Evolutionary conservation across 2,888 invertebrate genomes (phyloP).

Genomic region (Rotaria sp.): DNA sequence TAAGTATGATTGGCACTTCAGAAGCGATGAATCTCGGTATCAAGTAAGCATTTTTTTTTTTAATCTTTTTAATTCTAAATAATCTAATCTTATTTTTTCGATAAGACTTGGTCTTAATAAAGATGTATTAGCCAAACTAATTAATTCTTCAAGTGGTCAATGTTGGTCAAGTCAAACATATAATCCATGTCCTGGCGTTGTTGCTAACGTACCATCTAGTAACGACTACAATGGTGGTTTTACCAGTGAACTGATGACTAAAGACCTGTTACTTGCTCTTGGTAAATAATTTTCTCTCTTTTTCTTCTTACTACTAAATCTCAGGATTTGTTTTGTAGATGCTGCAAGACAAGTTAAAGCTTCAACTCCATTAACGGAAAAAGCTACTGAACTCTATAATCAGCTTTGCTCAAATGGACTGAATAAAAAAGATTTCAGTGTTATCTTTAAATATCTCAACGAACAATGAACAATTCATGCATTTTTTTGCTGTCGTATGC

Average conservation of each 20-base stretch:
- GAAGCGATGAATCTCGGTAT: constrained; percentile 92
- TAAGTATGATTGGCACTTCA: constrained; percentile 81
- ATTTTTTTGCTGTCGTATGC: neutral
- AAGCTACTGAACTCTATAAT: constrained; percentile 82
- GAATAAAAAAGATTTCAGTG: constrained; percentile 83
- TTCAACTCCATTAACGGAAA: constrained; percentile 75
- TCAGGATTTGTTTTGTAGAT: constrained; percentile 72
- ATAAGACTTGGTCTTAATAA: constrained; percentile 80
- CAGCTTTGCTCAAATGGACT: constrained; percentile 70
- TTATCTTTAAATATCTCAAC: constrained; percentile 72
- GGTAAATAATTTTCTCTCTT: neutral
- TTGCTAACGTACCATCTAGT: constrained; percentile 77
- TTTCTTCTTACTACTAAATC: neutral
- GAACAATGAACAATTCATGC: neutral
- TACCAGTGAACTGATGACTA: constrained; percentile 76
- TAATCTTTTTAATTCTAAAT: too few relatives aligned
- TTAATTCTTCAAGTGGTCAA: constrained; percentile 87
- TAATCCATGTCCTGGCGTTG: constrained; percentile 87
- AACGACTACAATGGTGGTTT: constrained; percentile 77
- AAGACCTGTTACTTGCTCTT: constrained; percentile 55
- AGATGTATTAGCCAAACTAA: constrained; percentile 73
- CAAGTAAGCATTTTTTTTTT: constrained; percentile 58
- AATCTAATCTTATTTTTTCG: too few relatives aligned
- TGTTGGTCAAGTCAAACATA: constrained; percentile 94
- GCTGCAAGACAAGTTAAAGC: constrained; percentile 72